Base-by-base conservation (phyloP, 2,888 invertebrate genomes). In the Drosophila kanekoi region DNA sequence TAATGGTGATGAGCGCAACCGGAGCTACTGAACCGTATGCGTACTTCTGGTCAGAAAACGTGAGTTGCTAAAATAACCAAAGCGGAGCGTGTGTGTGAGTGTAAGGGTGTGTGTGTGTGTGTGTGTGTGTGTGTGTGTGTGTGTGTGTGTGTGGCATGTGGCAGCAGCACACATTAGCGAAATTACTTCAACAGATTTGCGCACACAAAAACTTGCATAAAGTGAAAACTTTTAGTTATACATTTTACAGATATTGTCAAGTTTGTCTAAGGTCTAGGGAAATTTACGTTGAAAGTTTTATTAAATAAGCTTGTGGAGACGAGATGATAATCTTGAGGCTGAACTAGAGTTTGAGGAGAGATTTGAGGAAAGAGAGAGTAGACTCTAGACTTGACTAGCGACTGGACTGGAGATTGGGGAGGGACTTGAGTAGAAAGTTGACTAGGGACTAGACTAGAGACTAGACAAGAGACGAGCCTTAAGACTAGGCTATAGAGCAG, bases 151-250 rank as follows among this genome's bases (percentile, higher is more conserved):
- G 44, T 16, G 44, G 44, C 23, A 23, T 16, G 18, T 45, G 38
- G 44, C 62, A 63, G 63, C 54, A 52, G 28, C 37, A 51, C 16
- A 18, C 71, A 71, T 74, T 71, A 71, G 59, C 43, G 40, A 71
- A 74, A 76, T 76, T 66, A 54, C 61, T 44, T 41, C 40, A 65
- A 48, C 54, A 51, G 47, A 74, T 70, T 75, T 62, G 14, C 41
- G 23, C 51, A 28, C 35, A 32, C 9, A 53, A 52, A 71, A 58
- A 64, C 4, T 52, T n/a, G 52, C 38, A 51, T 53, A 48, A 16
- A 48, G 51, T 16, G 13, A 35, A 44, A 60, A 59, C 16, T 33
- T 35, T 52, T 38, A 35, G 35, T 28, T 44, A 62, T 10, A 11
- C 14, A 32, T 52, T 52, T 41, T n/a, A 32, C 16, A 23, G 14